phyloP scores from a whole-genome alignment of 2,113 vertebrate species.

The Onychorhynchus coronatus region DNA sequence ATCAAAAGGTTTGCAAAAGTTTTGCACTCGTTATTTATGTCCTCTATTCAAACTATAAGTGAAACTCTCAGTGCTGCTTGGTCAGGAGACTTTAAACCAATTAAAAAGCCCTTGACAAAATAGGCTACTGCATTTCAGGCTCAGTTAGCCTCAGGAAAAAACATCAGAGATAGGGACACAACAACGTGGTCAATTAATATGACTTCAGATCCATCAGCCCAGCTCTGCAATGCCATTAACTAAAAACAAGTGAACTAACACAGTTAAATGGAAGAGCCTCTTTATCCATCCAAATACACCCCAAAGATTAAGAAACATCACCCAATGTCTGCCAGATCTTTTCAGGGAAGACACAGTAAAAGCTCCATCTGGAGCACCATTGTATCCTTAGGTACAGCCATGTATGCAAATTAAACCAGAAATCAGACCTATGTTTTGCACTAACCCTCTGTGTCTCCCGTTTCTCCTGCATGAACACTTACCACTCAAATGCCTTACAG shows the following conservation, averaged over 20 bases:
- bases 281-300: background rate
- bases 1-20: background rate
- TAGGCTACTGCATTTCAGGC: background rate
- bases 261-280: background rate
- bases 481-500: background rate
- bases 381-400: background rate
- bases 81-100: slow-evolving; percentile 2
- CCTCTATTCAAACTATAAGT: background rate
- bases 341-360: background rate
- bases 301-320: background rate
- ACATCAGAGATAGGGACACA: background rate
- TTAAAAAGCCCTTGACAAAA: slow-evolving; percentile 18
- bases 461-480: background rate
- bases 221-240: background rate
- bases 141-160: slow-evolving; percentile 16
- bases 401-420: background rate
- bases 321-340: background rate
- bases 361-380: background rate
- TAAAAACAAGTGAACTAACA: background rate
- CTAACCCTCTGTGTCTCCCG: background rate
- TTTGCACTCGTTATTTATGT: background rate
- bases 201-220: background rate
- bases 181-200: slow-evolving; percentile 26
- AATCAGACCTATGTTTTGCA: background rate
- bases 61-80: background rate